Base-by-base conservation (phyloP, 2,797 vertebrate genomes). In the Phoxinus dragarum region DNA sequence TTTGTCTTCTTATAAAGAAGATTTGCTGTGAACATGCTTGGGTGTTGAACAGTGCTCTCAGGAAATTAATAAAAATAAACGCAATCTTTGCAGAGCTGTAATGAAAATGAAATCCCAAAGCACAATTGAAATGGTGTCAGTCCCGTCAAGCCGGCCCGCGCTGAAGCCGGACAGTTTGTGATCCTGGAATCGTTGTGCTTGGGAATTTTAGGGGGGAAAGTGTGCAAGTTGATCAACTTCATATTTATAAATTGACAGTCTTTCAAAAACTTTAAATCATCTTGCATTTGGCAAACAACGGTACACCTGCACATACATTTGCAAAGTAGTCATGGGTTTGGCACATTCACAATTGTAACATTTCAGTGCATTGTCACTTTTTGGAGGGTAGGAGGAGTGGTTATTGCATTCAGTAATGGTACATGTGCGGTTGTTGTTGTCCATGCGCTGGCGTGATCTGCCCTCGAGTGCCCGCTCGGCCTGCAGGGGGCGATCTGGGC, bases 1-100 rank as follows among this genome's bases (percentile, higher is more conserved):
- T 92, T 92, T 44, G 93, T 94, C 95, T 95, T 96, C 96, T 96
- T 96, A 96, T 96, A 95, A 96, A 96, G 95, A 96, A 96, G 95
- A 93, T 94, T 95, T 93, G 90, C 88, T 91, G 94, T 94, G 93
- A 92, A 90, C 89, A 91, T 94, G 92, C 90, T 93, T 89, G 91
- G 92, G 85, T 92, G 91, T 91, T 88, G 88, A 88, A 88, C 85
- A 42, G 89, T 90, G 89, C 88, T 89, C 88, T 84, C 49, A 81
- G 87, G 79, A 71, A 75, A 66, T 14, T 38, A 68, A 83, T 88
- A 86, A 75, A 92, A 91, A 76, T 56, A 56, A 56, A 75, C 1
- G 90, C 31, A 87, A 76, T 78, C 44, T 90, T 89, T 80, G 89
- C 87, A 90, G 86, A 92, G 87, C 84, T n/a, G 88, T 85, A 90